Conservation (phyloP, 1,140 invertebrate genomes). For the Atta colombica region DNA sequence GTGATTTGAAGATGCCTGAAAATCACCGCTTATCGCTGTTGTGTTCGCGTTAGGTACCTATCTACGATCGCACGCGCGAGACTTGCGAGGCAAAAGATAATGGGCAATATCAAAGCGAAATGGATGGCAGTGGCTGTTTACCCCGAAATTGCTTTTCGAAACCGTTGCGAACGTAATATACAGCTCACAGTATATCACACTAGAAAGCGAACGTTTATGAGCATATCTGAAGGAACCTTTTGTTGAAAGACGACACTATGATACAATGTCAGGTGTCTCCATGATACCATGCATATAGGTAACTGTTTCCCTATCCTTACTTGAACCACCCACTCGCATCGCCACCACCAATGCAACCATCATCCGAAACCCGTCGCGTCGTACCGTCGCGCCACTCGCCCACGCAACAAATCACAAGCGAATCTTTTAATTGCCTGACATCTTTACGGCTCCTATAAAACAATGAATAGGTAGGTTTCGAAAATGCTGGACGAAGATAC, state of each 20-base stretch:
- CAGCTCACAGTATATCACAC: conserved; percentile 79
- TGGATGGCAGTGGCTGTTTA: conserved; percentile 49
- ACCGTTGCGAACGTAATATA: conserved; percentile 76
- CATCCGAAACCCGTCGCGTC: conserved; percentile 10
- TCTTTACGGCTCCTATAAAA: conserved; percentile 80
- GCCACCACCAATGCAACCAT: conserved; percentile 19
- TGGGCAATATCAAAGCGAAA: conserved; percentile 63
- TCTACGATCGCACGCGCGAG: neutral
- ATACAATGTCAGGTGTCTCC: conserved; percentile 76
- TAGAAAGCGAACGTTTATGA: conserved; percentile 75
- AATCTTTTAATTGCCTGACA: conserved; percentile 80
- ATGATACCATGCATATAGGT: conserved; percentile 51
- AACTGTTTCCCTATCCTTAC: conserved; percentile 48
- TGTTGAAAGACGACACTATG: conserved; percentile 67
- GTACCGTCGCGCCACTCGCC: conserved; percentile 42
- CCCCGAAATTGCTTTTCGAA: conserved; percentile 28
- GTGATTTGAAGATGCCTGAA: conserved; percentile 8
- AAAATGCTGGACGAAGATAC: conserved; percentile 7
- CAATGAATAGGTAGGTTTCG: conserved; percentile 77
- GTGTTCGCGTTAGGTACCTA: neutral
- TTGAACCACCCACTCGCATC: conserved; percentile 56
- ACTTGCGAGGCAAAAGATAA: neutral
- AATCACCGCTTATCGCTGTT: conserved; percentile 18
- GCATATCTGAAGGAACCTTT: conserved; percentile 62
- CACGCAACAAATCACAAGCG: conserved; percentile 76